Evolutionary conservation across 2,113 vertebrate species (phyloP).

Genomic region (Burhinus bistriatus): DNA sequence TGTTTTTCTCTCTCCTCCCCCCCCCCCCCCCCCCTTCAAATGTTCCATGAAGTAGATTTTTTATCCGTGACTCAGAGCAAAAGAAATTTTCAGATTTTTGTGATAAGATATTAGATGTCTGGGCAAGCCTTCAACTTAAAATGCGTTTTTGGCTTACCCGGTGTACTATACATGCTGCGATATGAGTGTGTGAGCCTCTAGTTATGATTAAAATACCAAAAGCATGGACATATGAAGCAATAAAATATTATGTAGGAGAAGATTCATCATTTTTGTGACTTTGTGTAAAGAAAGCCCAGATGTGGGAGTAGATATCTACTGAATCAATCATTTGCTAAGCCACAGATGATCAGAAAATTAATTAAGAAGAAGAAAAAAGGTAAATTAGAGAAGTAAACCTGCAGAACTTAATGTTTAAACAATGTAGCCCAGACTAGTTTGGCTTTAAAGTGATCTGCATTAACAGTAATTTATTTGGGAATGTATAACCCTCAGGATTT

Average conservation of each 20-base stretch:
- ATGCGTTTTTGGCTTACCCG: neutral
- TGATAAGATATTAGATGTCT: slow-evolving; percentile 10
- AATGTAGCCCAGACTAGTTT: neutral
- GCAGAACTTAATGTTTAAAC: neutral
- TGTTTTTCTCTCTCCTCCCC: neutral
- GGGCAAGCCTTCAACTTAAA: neutral
- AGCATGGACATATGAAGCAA: neutral
- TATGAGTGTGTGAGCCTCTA: neutral
- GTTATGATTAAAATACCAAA: neutral
- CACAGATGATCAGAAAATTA: slow-evolving; percentile 5
- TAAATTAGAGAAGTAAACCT: neutral
- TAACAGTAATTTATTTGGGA: neutral
- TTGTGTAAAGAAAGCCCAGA: slow-evolving; percentile 26
- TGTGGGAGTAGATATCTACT: neutral
- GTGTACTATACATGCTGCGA: neutral
- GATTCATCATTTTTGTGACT: neutral
- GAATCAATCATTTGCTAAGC: neutral
- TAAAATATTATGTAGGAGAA: neutral
- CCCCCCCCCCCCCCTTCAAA: neutral
- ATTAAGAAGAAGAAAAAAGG: neutral
- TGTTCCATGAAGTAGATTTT: slow-evolving; percentile 1
- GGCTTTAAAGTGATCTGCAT: neutral
- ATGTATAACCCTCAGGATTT: neutral
- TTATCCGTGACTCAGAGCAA: neutral
- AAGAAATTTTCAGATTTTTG: neutral